Percentiles rank a stretch among this genome's conserved stretches.
Evolutionary conservation across 2,888 invertebrate species (phyloP).

Genomic region (Stenurella melanura): DNA sequence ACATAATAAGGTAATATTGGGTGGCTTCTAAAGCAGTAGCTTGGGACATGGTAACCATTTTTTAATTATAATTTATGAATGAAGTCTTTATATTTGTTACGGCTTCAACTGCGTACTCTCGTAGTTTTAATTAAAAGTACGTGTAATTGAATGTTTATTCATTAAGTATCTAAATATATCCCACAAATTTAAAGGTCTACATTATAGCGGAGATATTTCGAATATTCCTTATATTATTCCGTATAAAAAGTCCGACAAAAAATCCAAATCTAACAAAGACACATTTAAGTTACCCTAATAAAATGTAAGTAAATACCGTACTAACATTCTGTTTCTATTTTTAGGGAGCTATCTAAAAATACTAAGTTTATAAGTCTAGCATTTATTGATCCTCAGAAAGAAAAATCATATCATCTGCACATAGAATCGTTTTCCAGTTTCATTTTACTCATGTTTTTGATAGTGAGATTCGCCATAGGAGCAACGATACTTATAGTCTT

Average conservation of each 20-base stretch:
- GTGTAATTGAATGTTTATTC: too few species aligned
- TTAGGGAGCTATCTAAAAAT: conserved; percentile 80
- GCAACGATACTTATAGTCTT: conserved; percentile 76
- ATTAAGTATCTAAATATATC: too few species aligned
- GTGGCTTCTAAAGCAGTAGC: too few species aligned
- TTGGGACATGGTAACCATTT: too few species aligned
- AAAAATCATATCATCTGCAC: conserved; percentile 80
- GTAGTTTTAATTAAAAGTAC: too few species aligned
- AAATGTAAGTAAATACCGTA: neutral
- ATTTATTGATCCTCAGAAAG: conserved; percentile 81
- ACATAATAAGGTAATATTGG: too few species aligned
- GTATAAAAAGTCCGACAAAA: neutral
- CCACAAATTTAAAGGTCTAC: too few species aligned
- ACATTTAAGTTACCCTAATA: neutral
- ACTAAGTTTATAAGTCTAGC: conserved; percentile 79
- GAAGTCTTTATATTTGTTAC: too few species aligned
- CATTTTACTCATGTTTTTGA: conserved; percentile 79
- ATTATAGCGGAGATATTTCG: too few species aligned
- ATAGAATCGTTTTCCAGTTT: conserved; percentile 81
- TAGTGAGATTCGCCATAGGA: conserved; percentile 77
- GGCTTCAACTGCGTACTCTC: too few species aligned
- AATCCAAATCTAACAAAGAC: neutral
- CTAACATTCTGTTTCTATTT: conserved; percentile 40
- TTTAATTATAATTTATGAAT: too few species aligned
- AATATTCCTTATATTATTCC: too few species aligned